phyloP scores from a whole-genome alignment of 2,888 invertebrate species.

The Arge pagana region DNA sequence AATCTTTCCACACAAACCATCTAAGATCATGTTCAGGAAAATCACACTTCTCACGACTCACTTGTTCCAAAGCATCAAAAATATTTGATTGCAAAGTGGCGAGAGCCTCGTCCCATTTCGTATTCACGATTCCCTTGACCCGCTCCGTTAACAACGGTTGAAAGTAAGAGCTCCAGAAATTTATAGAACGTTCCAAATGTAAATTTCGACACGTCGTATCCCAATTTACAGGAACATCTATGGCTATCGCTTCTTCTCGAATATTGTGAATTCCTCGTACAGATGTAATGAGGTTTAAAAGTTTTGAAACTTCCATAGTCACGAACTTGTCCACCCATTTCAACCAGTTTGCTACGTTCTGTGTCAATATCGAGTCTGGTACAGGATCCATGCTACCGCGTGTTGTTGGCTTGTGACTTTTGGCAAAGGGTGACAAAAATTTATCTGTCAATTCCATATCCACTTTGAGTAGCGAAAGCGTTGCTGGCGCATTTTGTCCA shows the following conservation, averaged over 20 bases:
- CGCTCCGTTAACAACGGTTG: slow-evolving; percentile 74
- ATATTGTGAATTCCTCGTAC: slow-evolving; percentile 75
- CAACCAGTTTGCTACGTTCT: slow-evolving; percentile 68
- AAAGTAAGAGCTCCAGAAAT: slow-evolving; percentile 76
- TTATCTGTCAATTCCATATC: slow-evolving; percentile 64
- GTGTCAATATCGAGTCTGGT: slow-evolving; percentile 50
- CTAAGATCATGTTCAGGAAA: slow-evolving; percentile 69
- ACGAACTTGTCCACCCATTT: slow-evolving; percentile 65
- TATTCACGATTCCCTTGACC: slow-evolving; percentile 60
- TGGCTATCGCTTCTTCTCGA: slow-evolving; percentile 69
- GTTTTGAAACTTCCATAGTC: slow-evolving; percentile 63
- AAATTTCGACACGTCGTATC: slow-evolving; percentile 65
- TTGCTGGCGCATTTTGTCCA: slow-evolving; percentile 60
- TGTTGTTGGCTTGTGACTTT: slow-evolving; percentile 48
- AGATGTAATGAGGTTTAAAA: slow-evolving; percentile 69
- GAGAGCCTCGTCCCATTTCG: slow-evolving; percentile 44
- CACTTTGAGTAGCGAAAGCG: slow-evolving; percentile 64
- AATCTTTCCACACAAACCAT: slow-evolving; percentile 77
- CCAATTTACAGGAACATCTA: slow-evolving; percentile 70
- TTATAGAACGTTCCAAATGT: slow-evolving; percentile 62
- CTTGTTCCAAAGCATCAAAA: slow-evolving; percentile 43
- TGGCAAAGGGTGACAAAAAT: slow-evolving; percentile 63
- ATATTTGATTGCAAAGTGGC: slow-evolving; percentile 42
- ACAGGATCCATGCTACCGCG: slow-evolving; percentile 42
- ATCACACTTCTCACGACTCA: slow-evolving; percentile 46